Evolutionary conservation across 2,797 vertebrate species (phyloP).

Genomic region (Darevskia mixta): DNA sequence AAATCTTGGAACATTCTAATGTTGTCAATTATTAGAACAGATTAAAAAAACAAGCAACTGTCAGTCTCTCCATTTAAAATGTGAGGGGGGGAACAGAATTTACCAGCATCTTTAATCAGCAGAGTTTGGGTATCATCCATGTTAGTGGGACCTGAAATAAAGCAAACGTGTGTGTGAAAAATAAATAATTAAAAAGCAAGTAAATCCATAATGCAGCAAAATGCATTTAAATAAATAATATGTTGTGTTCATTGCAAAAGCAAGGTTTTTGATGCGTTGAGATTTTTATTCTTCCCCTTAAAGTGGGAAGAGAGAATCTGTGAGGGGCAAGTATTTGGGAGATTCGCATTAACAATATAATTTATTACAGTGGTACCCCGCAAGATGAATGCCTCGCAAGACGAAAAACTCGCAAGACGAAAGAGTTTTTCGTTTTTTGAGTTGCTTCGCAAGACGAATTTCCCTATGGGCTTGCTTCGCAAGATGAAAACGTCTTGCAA

Average conservation of each 20-base stretch:
- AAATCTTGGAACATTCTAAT: background rate
- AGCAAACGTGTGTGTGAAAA: slow-evolving; percentile 26
- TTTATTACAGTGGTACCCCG: too few relatives aligned
- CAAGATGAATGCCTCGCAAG: too few relatives aligned
- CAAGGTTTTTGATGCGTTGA: background rate
- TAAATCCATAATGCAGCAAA: background rate
- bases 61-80: background rate
- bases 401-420: too few relatives aligned
- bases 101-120: slow-evolving; percentile 97
- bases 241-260: background rate
- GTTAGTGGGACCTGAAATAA: slow-evolving; percentile 85
- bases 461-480: too few relatives aligned
- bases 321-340: background rate
- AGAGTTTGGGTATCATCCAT: slow-evolving; percentile 89
- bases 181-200: background rate
- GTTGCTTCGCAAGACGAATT: too few relatives aligned
- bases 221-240: background rate
- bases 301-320: background rate
- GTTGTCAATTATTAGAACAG: background rate
- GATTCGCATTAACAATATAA: too few relatives aligned
- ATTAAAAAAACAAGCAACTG: slow-evolving; percentile 38
- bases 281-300: background rate
- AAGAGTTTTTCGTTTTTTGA: too few relatives aligned
- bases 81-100: slow-evolving; percentile 51
- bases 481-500: too few relatives aligned